Conservation (phyloP, 1,140 invertebrate species). For the Tetranychus cinnabarinus region DNA sequence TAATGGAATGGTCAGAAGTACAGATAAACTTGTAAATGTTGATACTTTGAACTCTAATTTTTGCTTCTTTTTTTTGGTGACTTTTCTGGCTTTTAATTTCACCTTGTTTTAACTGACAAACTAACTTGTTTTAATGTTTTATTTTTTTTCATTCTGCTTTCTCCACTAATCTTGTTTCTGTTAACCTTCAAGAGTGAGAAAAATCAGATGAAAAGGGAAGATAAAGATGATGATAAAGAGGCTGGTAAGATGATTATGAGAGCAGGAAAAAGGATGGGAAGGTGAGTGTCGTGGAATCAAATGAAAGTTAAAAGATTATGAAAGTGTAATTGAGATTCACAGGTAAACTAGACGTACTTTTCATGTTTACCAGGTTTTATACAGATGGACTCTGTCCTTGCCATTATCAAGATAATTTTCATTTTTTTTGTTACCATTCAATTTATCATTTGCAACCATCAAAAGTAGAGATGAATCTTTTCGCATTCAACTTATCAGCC, state of each 20-base stretch:
- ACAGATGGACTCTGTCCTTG: too few species aligned
- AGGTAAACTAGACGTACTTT: too few species aligned
- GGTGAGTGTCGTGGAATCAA: too few species aligned
- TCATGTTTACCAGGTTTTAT: too few species aligned
- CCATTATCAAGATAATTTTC: too few species aligned
- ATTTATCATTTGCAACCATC: too few species aligned
- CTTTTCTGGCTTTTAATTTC: background rate
- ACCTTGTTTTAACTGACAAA: background rate
- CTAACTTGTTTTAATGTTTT: background rate
- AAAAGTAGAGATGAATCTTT: too few species aligned
- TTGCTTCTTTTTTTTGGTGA: background rate
- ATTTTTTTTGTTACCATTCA: too few species aligned
- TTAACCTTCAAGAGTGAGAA: background rate
- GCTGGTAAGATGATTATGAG: background rate
- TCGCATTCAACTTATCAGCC: too few species aligned
- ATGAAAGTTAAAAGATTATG: too few species aligned
- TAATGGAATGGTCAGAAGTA: background rate
- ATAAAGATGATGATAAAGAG: background rate
- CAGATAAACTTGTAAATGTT: background rate
- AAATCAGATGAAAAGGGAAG: background rate
- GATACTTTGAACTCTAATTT: background rate
- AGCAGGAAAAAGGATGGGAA: too few species aligned
- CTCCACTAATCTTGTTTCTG: background rate
- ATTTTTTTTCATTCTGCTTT: background rate
- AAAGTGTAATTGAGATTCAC: too few species aligned